Conservation (phyloP, 2,888 invertebrate genomes). For the Spilarctia lutea region DNA sequence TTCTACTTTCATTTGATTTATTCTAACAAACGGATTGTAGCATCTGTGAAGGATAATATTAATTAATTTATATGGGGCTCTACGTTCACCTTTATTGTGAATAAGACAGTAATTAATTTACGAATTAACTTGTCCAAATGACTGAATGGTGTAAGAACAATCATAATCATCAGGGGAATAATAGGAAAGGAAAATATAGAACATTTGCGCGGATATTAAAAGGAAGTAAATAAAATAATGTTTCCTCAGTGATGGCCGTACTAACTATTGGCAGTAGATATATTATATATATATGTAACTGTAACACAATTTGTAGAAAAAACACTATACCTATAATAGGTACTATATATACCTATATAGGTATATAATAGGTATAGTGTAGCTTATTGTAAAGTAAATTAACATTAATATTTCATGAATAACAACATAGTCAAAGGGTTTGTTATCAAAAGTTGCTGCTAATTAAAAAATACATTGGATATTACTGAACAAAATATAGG, state of each 20-base stretch:
- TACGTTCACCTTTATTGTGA: slow-evolving; percentile 14
- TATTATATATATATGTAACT: slow-evolving; percentile 43
- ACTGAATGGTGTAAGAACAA: slow-evolving; percentile 38
- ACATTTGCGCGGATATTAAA: slow-evolving; percentile 57
- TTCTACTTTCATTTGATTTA: slow-evolving; percentile 32
- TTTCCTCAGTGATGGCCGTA: slow-evolving; percentile 56
- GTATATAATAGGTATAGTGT: background rate
- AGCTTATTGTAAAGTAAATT: slow-evolving; percentile 7
- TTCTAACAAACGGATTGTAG: slow-evolving; percentile 39
- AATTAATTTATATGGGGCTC: slow-evolving; percentile 38
- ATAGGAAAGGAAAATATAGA: slow-evolving; percentile 49
- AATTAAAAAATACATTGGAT: slow-evolving; percentile 43
- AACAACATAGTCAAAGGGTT: background rate
- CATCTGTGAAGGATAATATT: slow-evolving; percentile 40
- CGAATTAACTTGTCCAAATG: slow-evolving; percentile 32
- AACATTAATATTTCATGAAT: slow-evolving; percentile 18
- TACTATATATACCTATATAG: too few relatives aligned
- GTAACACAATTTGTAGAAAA: slow-evolving; percentile 47
- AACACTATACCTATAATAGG: slow-evolving; percentile 27
- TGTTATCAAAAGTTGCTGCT: slow-evolving; percentile 21
- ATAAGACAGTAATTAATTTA: slow-evolving; percentile 29
- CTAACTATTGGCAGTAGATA: slow-evolving; percentile 62
- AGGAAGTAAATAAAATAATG: slow-evolving; percentile 64
- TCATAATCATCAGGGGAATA: slow-evolving; percentile 47
- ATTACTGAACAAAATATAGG: slow-evolving; percentile 54